Conservation (phyloP, 1,140 invertebrate genomes). For the Himalopsyche phryganea region DNA sequence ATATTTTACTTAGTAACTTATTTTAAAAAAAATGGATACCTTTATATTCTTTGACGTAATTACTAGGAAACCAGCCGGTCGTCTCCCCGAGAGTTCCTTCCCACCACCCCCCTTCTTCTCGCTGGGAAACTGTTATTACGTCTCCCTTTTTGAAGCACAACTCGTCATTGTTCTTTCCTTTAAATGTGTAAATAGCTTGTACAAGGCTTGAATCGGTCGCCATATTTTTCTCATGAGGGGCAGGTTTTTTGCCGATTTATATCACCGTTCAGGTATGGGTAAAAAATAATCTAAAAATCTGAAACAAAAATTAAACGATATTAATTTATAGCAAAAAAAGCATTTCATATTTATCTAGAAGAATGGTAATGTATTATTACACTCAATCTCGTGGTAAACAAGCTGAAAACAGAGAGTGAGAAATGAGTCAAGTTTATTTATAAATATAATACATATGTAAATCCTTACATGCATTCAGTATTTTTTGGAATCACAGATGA, state of each 20-base stretch:
- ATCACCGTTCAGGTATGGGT: conserved; percentile 8
- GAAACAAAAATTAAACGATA: conserved; percentile 5
- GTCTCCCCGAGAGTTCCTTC: conserved; percentile 92
- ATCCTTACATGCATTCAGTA: neutral
- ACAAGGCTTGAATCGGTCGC: conserved; percentile 69
- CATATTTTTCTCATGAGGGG: conserved; percentile 43
- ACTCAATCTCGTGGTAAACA: too few relatives aligned
- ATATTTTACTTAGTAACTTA: too few relatives aligned
- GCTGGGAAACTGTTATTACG: conserved; percentile 91
- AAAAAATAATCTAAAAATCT: conserved; percentile 14
- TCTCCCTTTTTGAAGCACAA: conserved; percentile 95
- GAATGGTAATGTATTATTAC: too few relatives aligned
- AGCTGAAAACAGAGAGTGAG: too few relatives aligned
- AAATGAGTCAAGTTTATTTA: too few relatives aligned
- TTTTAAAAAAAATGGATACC: too few relatives aligned
- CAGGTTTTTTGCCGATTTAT: neutral
- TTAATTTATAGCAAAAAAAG: too few relatives aligned
- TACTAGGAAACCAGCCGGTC: conserved; percentile 98
- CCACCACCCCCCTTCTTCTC: conserved; percentile 94
- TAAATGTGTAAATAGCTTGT: conserved; percentile 88
- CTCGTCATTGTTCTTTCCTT: conserved; percentile 96
- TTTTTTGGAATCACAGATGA: neutral
- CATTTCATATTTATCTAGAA: too few relatives aligned
- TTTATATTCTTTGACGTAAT: conserved; percentile 91
- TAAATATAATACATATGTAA: too few relatives aligned